Evolutionary conservation across 2,797 vertebrate genomes (phyloP), one percentile per base, ranked within the genome.

Genomic region (Rhabdomys pumilio): DNA sequence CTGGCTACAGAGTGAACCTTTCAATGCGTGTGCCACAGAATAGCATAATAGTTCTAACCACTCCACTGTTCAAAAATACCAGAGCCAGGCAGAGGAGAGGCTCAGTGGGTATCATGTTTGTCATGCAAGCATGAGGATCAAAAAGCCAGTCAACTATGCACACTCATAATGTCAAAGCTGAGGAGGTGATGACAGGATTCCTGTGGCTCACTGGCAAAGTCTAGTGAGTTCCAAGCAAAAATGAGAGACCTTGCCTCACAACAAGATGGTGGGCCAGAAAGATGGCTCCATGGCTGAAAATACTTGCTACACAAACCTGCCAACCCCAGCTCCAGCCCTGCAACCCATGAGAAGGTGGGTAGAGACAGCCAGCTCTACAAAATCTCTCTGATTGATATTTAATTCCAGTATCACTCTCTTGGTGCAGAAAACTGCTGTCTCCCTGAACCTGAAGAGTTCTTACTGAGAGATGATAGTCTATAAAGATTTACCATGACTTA

Each of bases 401-500:
- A 44, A 44, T 44, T 44, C 44, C 44, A 44, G 44, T 44, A 44
- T 44, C 44, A 44, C 44, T 44, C 44, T 44, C 44, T 44, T 44
- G 44, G 44, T 44, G 44, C 44, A 44, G 17, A 63, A 44, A 94
- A 79, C 86, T 96, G 88, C 89, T 96, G 93, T 92, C 44, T 92
- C 89, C 34, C 29, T 85, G 75, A 91, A 63, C 72, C 87, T 65
- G 14, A 77, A 55, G 73, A 98, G 94, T 94, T 84, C 89, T 88
- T 80, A 89, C 55, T 89, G 0, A 79, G 29, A 63, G 47, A 96
- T 59, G 83, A 97, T 91, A 96, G 95, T 59, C 92, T 96, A 26
- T 72, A 94, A 96, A 69, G 86, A 93, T 95, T 97, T 96, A 97
- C 75, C 90, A 77, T 75, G 81, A 89, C 90, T 93, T 96, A 95